These are phyloP conservation scores for Acanthornis magna DNA, from an alignment of 2,797 vertebrate species.

Conservation along the genomic window DNA sequence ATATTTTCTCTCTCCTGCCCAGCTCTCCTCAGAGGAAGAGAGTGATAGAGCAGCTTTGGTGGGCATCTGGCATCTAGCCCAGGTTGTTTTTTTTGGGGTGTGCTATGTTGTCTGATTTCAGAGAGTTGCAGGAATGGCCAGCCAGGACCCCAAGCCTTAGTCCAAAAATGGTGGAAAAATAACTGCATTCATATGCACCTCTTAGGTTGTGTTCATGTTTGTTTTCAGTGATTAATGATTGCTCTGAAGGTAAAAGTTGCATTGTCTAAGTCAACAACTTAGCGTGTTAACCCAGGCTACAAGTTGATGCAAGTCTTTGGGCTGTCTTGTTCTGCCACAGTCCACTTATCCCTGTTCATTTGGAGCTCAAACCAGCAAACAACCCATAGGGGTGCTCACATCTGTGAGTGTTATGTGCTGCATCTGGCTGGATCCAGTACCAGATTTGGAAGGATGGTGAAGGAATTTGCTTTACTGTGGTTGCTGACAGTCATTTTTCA, in stretches of 20 bases:
- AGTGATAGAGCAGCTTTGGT: neutral
- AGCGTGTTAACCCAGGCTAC: accelerated
- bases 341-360: neutral
- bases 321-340: neutral
- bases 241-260: neutral
- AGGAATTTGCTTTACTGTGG: neutral
- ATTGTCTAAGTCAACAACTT: neutral
- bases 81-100: accelerated
- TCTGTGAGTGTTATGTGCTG: neutral
- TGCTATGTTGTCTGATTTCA: accelerated
- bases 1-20: neutral
- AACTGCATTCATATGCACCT: accelerated
- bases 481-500: neutral
- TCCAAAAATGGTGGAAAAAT: neutral
- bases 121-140: neutral
- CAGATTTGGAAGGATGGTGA: neutral
- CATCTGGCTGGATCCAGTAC: neutral
- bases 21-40: neutral
- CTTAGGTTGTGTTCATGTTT: neutral
- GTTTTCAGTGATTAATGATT: neutral
- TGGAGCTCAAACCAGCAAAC: neutral
- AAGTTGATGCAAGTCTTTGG: neutral
- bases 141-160: neutral
- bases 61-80: neutral
- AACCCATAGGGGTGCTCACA: neutral